Base-by-base conservation (phyloP, 2,113 vertebrate genomes). In the Xyrauchen texanus region DNA sequence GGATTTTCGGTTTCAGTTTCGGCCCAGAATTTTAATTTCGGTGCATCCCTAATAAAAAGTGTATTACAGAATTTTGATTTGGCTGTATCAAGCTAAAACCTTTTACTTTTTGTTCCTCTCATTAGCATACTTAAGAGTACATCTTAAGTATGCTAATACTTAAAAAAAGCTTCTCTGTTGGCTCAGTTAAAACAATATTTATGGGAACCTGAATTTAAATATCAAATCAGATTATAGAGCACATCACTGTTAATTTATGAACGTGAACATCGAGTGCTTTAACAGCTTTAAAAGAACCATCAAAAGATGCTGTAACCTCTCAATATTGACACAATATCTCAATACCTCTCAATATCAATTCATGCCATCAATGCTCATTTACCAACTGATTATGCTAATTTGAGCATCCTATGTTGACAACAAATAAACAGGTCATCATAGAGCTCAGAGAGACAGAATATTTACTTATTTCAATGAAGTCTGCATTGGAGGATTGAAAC, bases 361-460 rank as follows among this genome's bases (percentile, higher is more conserved):
- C 21, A 34, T 62, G 60, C 58, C 58, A 62, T 61, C 58, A 74
- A 51, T 49, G 71, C 71, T 74, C 58, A 53, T 64, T 65, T 44
- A 51, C 46, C 16, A 2, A 8, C 16, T 53, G 47, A 76, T 76
- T 76, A 76, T 76, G 61, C 47, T 9, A 76, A 64, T 60, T 76
- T 47, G 65, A 47, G 58, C 44, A 64, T 12, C 73, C 47, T n/a
- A 11, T 42, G 7, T 45, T 46, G 8, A 12, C 69, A 34, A 63
- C 61, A 42, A 76, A 76, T 76, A 65, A 76, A 76, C 47, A n/a
- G 46, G 16, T 44, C 44, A 64, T 76, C n/a, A n/a, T n/a, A n/a
- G 71, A 21, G 15, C 15, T 44, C 12, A 34, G n/a, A 49, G 2
- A 34, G 6, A 51, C 47, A 21, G 16, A 61, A 42, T 0, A 21